Conservation (phyloP, 2,797 vertebrate genomes). For the Bovichtus variegatus region DNA sequence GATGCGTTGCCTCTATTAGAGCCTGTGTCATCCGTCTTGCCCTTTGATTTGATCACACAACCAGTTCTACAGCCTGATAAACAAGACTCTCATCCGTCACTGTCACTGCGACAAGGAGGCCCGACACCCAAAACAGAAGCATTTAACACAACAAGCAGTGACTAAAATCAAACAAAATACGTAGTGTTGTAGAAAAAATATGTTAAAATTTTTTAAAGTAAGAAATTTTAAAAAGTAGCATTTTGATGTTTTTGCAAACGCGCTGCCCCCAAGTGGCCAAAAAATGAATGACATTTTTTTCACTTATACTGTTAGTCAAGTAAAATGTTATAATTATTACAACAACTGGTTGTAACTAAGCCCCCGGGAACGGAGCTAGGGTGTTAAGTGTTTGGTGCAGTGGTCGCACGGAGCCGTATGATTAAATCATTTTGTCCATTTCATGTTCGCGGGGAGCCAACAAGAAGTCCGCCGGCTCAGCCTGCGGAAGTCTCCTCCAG, state of each 20-base stretch:
- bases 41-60: slow-evolving; percentile 68
- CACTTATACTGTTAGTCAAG: background rate
- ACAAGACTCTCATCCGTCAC: slow-evolving; percentile 53
- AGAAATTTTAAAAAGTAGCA: background rate
- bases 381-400: background rate
- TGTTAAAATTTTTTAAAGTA: background rate
- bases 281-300: too few relatives aligned
- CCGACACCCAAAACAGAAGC: slow-evolving; percentile 13
- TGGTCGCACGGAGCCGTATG: background rate
- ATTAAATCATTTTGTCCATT: background rate
- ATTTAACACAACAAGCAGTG: background rate
- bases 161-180: slow-evolving; percentile 1
- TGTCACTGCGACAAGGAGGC: slow-evolving; percentile 43
- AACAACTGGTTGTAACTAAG: background rate
- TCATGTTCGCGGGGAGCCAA: too few relatives aligned
- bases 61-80: slow-evolving; percentile 43
- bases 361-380: background rate
- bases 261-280: too few relatives aligned
- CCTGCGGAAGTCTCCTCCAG: background rate
- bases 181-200: background rate
- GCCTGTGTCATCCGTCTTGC: slow-evolving; percentile 44
- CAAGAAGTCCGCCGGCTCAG: too few relatives aligned
- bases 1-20: slow-evolving; percentile 64
- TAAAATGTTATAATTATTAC: background rate
- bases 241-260: background rate